Evolutionary conservation across 2,888 invertebrate species (phyloP).

Genomic region (Rhogogaster chlorosoma): DNA sequence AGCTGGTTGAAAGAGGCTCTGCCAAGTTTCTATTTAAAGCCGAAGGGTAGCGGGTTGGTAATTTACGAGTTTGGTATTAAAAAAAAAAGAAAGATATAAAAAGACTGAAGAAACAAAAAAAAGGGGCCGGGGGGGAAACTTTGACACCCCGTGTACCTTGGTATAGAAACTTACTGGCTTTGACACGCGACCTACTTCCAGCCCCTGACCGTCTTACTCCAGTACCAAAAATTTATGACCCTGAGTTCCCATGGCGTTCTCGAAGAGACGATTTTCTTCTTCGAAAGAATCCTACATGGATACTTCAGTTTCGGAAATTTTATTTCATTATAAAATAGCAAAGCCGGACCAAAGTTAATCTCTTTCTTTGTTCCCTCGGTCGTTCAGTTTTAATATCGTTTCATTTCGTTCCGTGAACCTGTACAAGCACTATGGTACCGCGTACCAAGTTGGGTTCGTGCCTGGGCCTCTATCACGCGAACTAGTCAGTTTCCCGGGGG

Average conservation of each 20-base stretch:
- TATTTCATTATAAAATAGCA: not conserved
- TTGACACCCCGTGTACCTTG: slow-evolving; percentile 69
- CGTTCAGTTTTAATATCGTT: slow-evolving; percentile 48
- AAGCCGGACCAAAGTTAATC: not conserved
- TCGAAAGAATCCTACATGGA: not conserved
- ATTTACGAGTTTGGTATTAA: slow-evolving; percentile 73
- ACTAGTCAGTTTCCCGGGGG: slow-evolving; percentile 55
- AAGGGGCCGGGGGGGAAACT: slow-evolving; percentile 61
- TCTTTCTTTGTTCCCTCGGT: slow-evolving; percentile 53
- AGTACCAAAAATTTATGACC: slow-evolving; percentile 60
- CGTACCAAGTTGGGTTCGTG: not conserved
- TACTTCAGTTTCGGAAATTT: not conserved
- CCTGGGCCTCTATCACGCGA: slow-evolving; percentile 52
- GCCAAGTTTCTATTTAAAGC: slow-evolving; percentile 76
- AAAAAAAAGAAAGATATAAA: slow-evolving; percentile 62
- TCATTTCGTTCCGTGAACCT: slow-evolving; percentile 6
- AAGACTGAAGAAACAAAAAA: slow-evolving; percentile 69
- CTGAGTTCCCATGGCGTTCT: not conserved
- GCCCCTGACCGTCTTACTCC: slow-evolving; percentile 68
- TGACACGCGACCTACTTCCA: slow-evolving; percentile 76
- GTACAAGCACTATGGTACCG: slow-evolving; percentile 6
- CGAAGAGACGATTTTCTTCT: not conserved
- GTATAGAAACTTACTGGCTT: slow-evolving; percentile 58
- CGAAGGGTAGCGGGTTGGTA: slow-evolving; percentile 68
- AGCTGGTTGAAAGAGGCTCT: slow-evolving; percentile 65